phyloP scores from a whole-genome alignment of 2,113 vertebrate species.

The Orycteropus afer region DNA sequence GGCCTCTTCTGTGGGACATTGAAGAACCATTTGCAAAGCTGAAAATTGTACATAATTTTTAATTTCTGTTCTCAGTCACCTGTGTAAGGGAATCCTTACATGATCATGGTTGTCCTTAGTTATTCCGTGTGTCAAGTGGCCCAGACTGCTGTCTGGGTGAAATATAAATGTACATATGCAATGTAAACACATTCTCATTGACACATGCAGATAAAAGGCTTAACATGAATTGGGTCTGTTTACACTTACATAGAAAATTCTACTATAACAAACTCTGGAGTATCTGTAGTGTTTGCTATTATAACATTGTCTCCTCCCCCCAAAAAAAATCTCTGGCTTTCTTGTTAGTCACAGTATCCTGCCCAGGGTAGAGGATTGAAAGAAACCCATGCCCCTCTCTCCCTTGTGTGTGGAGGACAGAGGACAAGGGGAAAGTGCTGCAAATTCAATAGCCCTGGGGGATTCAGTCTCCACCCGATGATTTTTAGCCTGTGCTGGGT shows the following conservation, averaged over 20 bases:
- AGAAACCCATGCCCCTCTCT: not conserved
- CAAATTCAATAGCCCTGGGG: rapidly evolving
- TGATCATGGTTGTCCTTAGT: not conserved
- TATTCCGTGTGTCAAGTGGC: not conserved
- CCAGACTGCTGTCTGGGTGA: not conserved
- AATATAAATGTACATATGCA: constrained; percentile 25
- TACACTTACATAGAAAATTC: constrained; percentile 65
- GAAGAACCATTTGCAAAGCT: not conserved
- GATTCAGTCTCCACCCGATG: rapidly evolving
- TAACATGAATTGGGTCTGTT: constrained; percentile 66
- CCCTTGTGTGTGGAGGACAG: not conserved
- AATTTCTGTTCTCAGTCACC: constrained; percentile 11
- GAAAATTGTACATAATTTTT: not conserved
- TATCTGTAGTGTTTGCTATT: constrained; percentile 67
- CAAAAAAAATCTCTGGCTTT: not conserved
- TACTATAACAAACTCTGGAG: constrained; percentile 30
- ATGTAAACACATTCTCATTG: constrained; percentile 61
- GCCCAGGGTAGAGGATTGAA: not conserved
- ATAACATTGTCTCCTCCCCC: not conserved
- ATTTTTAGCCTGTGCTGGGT: not conserved
- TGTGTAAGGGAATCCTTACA: not conserved
- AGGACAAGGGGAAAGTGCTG: not conserved
- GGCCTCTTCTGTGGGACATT: not conserved
- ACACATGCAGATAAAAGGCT: constrained; percentile 70
- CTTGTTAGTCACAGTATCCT: not conserved